phyloP scores from a whole-genome alignment of 2,888 invertebrate species.

The Furcula furcula region DNA sequence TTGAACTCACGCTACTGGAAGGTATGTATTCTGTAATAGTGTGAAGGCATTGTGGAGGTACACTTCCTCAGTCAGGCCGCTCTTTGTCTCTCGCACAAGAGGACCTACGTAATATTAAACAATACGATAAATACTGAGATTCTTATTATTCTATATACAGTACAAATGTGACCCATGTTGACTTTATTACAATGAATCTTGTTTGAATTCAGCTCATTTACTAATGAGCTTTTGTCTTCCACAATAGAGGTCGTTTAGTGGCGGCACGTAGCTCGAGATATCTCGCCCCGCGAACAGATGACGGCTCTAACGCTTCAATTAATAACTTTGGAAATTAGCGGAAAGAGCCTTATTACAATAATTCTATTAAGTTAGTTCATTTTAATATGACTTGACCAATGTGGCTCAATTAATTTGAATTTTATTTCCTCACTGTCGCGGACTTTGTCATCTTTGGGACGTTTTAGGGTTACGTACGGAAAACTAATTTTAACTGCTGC shows the following conservation, averaged over 20 bases:
- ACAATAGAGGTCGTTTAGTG: constrained; percentile 37
- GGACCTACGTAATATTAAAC: no score
- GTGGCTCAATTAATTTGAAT: constrained; percentile 45
- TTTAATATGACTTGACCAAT: no score
- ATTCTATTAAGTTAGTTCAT: constrained; percentile 56
- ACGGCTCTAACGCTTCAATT: constrained; percentile 69
- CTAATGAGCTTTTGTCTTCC: constrained; percentile 47
- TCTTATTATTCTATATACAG: neutral
- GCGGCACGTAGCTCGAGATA: constrained; percentile 25
- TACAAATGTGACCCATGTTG: constrained; percentile 1
- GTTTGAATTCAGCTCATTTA: constrained; percentile 33
- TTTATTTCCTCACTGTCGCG: constrained; percentile 33
- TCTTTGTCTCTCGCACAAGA: no score
- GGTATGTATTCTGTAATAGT: no score
- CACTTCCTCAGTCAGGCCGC: no score
- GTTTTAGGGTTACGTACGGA: no score
- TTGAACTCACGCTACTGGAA: no score
- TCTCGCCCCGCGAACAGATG: constrained; percentile 55
- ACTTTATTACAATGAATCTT: constrained; percentile 7
- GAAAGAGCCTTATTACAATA: constrained; percentile 69
- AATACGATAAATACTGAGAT: no score
- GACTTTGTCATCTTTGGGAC: no score
- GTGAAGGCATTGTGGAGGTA: no score
- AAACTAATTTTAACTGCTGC: no score
- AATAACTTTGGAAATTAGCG: constrained; percentile 76